phyloP scores from a whole-genome alignment of 2,797 vertebrate species.

The Nothura maculosa region DNA sequence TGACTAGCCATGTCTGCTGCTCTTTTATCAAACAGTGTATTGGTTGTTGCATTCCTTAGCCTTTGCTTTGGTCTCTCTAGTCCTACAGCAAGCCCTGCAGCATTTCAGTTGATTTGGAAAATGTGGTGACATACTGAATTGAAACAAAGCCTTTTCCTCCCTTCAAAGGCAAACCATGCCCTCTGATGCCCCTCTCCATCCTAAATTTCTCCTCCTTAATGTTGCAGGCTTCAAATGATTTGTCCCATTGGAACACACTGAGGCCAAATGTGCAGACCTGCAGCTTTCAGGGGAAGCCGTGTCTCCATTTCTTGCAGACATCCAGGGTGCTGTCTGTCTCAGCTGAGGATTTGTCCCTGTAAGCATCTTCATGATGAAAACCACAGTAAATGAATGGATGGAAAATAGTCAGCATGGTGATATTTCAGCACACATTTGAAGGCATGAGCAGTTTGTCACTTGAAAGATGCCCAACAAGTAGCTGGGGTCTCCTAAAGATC shows the following conservation, averaged over 20 bases:
- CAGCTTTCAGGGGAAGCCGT: accelerated
- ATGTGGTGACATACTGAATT: not conserved
- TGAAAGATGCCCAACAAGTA: not conserved
- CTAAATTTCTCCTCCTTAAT: not conserved
- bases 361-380: not conserved
- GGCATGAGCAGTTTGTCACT: not conserved
- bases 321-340: not conserved
- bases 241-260: not conserved
- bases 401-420: not conserved
- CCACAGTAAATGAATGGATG: not conserved
- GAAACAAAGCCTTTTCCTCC: not conserved
- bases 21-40: not conserved
- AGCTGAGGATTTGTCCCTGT: not conserved
- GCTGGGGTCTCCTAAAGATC: not conserved
- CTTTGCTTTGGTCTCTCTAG: not conserved
- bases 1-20: not conserved
- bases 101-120: not conserved
- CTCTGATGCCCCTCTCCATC: not conserved
- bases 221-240: not conserved
- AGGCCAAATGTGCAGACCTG: not conserved
- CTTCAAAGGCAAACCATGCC: not conserved
- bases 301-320: not conserved
- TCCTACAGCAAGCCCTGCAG: not conserved
- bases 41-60: not conserved
- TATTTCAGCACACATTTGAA: not conserved